phyloP scores from a whole-genome alignment of 2,888 invertebrate genomes.

The Phaedon cochleariae region DNA sequence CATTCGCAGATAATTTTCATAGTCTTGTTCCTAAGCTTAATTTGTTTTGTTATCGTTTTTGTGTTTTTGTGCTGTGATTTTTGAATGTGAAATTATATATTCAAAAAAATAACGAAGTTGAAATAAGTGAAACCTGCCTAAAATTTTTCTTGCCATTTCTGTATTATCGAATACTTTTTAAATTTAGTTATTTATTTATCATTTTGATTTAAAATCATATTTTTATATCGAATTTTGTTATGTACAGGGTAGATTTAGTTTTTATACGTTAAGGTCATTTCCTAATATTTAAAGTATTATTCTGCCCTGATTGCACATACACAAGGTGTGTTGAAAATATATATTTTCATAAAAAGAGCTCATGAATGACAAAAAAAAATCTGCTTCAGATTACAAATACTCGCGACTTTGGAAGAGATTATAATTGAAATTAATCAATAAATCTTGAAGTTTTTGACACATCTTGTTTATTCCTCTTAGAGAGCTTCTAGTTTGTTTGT shows the following conservation, averaged over 20 bases:
- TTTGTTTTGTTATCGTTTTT: conserved; percentile 55
- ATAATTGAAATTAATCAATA: neutral
- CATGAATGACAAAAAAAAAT: conserved; percentile 40
- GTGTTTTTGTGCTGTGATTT: conserved; percentile 63
- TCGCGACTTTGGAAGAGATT: neutral
- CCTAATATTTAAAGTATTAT: conserved; percentile 56
- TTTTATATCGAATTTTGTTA: conserved; percentile 41
- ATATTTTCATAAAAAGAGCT: conserved; percentile 19
- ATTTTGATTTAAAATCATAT: conserved; percentile 49
- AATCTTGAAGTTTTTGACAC: conserved; percentile 22
- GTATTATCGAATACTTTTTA: conserved; percentile 56
- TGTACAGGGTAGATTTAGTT: conserved; percentile 45
- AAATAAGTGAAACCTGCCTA: conserved; percentile 56
- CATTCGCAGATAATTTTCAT: conserved; percentile 29
- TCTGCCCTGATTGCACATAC: conserved; percentile 42
- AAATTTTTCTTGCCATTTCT: conserved; percentile 64
- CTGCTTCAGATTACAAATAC: conserved; percentile 18
- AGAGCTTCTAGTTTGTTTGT: conserved; percentile 33
- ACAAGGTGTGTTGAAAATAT: conserved; percentile 37
- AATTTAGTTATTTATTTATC: conserved; percentile 52
- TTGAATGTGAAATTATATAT: conserved; percentile 55
- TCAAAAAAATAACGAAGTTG: conserved; percentile 46
- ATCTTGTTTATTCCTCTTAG: conserved; percentile 35
- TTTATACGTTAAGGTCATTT: conserved; percentile 44
- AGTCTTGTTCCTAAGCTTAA: conserved; percentile 59